Evolutionary conservation across 2,888 invertebrate genomes (phyloP).

Genomic region (Teleiodes luculella): DNA sequence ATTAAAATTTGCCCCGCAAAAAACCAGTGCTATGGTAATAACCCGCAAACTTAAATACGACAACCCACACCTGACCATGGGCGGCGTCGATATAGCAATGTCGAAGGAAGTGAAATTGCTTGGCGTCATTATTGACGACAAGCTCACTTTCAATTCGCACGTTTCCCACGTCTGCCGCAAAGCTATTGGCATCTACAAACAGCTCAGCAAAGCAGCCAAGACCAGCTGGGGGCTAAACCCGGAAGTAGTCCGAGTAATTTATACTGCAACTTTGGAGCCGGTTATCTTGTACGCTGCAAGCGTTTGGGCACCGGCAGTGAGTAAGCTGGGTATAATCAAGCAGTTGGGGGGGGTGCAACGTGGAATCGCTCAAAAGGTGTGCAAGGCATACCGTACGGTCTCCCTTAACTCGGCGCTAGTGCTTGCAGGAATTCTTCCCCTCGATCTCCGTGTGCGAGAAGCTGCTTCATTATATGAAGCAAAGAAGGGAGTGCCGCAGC

Average conservation of each 20-base stretch:
- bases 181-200: not conserved
- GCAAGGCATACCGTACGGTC: not conserved
- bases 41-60: not conserved
- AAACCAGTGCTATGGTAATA: not conserved
- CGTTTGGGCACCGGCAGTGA: not conserved
- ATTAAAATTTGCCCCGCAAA: not conserved
- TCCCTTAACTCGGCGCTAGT: conserved; percentile 9
- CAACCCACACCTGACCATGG: not conserved
- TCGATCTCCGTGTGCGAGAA: conserved; percentile 7
- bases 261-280: not conserved
- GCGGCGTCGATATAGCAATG: not conserved
- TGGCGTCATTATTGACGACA: conserved; percentile 6
- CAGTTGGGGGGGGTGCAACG: not conserved
- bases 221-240: not conserved
- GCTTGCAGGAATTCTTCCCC: conserved; percentile 5
- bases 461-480: conserved; percentile 1
- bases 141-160: not conserved
- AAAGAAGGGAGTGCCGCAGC: not conserved
- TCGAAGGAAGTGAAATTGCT: conserved; percentile 17
- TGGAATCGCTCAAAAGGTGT: not conserved
- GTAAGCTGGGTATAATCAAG: not conserved
- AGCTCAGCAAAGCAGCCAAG: not conserved
- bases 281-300: not conserved
- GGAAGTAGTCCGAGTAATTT: not conserved
- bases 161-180: not conserved